These are phyloP conservation scores for Trinorchestia longiramus DNA, from an alignment of 1,140 invertebrate genomes.

Conservation along the genomic window DNA sequence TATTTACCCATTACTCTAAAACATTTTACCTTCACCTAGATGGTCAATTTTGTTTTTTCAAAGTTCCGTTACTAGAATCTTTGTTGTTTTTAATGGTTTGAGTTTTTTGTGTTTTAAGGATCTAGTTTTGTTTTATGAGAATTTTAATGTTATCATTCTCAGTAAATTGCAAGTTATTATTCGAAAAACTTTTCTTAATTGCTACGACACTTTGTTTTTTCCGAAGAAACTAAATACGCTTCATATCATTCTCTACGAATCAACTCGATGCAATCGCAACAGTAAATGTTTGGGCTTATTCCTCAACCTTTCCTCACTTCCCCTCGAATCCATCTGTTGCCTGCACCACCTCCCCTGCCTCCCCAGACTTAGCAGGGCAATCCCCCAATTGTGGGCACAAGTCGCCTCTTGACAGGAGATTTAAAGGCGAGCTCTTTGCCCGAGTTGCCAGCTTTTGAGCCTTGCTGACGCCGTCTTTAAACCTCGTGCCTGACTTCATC, in stretches of 20 bases:
- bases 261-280: background rate
- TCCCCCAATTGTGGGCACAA: slow-evolving; percentile 23
- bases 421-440: slow-evolving; percentile 10
- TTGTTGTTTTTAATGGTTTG: too few relatives aligned
- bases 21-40: too few relatives aligned
- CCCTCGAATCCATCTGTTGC: background rate
- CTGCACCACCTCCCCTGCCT: background rate
- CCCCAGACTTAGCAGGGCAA: background rate
- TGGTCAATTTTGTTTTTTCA: too few relatives aligned
- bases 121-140: too few relatives aligned
- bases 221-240: too few relatives aligned
- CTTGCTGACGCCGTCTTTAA: background rate
- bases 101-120: too few relatives aligned
- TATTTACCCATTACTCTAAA: too few relatives aligned
- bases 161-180: background rate
- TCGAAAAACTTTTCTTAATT: background rate
- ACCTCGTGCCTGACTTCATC: background rate
- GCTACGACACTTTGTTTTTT: background rate
- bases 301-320: background rate
- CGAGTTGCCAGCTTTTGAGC: background rate
- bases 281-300: background rate
- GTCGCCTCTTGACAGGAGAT: background rate
- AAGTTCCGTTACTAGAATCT: too few relatives aligned
- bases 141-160: too few relatives aligned
- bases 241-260: background rate